Base-by-base conservation (phyloP, 2,888 invertebrate genomes). In the Dascillus cervinus region DNA sequence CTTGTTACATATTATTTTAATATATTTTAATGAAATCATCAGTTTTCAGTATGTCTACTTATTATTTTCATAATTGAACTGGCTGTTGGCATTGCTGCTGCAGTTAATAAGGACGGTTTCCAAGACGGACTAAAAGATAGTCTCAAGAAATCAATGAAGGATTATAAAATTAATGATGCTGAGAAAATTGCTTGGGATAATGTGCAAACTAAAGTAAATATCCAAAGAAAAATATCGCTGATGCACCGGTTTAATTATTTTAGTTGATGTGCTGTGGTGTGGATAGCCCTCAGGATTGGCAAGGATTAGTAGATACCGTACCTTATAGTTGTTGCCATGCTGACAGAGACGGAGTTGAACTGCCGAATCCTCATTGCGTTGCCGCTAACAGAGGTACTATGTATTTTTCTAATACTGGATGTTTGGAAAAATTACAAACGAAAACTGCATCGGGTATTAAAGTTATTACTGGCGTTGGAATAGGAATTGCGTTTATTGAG, bases 31-130 rank as follows among this genome's bases (percentile, higher is more conserved):
- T 6, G 4, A 8, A 6, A 8, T 17, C 61, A 58, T 15, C 56
- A 90, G 89, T 91, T 86, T 59, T 86, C 84, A 10, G 75, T 82
- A 1, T 74, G 82, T 31, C 67, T 92, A 45, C 71, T 80, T 46
- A 62, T 89, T 34, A 82, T 92, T 47, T 86, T 91, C 54, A 75
- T 91, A 17, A 63, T 88, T 44, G 89, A 92, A 63, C 65, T 92
- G 37, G 86, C 87, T 0, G 85, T 86, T 29, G 91, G 89, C 20
- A 88, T 91, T 52, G 82, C 88, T 1, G 87, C 88, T 0, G 83
- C 84, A 15, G 80, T 86, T 0, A 76, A 85, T 39, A 80, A 82
- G 49, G 75, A 75, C 22, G 80, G 89, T 50, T 76, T 87, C 43
- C 77, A 81, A 47, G 66, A 68, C 37, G 70, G 73, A 34, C 65